These are phyloP conservation scores for Lymantria monacha DNA, from an alignment of 2,888 invertebrate species.

Conservation along the genomic window DNA sequence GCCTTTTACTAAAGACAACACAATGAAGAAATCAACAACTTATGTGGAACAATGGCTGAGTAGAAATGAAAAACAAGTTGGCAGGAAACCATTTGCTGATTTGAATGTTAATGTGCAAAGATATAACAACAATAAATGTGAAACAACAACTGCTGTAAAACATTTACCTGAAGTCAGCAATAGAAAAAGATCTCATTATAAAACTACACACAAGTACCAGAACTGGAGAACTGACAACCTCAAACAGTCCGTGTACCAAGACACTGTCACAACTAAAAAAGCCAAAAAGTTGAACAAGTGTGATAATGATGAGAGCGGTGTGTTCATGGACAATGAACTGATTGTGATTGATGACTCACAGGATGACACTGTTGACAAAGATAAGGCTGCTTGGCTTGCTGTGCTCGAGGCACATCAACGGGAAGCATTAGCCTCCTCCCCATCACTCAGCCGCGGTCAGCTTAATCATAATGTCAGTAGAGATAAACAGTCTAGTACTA, in stretches of 20 bases:
- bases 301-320: slow-evolving; percentile 58
- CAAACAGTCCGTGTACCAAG: not conserved
- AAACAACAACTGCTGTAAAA: slow-evolving; percentile 5
- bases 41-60: slow-evolving; percentile 66
- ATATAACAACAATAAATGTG: slow-evolving; percentile 5
- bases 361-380: slow-evolving; percentile 55
- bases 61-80: slow-evolving; percentile 39
- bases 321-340: slow-evolving; percentile 54
- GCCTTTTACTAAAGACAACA: slow-evolving; percentile 24
- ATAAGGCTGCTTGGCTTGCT: slow-evolving; percentile 57
- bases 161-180: slow-evolving; percentile 3
- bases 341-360: slow-evolving; percentile 58
- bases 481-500: slow-evolving; percentile 1
- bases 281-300: slow-evolving; percentile 1
- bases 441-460: slow-evolving; percentile 16
- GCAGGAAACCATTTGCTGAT: slow-evolving; percentile 60
- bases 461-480: slow-evolving; percentile 6
- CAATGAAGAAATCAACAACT: slow-evolving; percentile 54
- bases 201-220: slow-evolving; percentile 20
- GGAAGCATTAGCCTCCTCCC: slow-evolving; percentile 19
- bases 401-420: slow-evolving; percentile 51
- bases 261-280: not conserved
- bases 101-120: slow-evolving; percentile 50
- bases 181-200: slow-evolving; percentile 33
- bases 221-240: not conserved